Evolutionary conservation across 2,797 vertebrate genomes (phyloP).

Genomic region (Peromyscus melanophrys): DNA sequence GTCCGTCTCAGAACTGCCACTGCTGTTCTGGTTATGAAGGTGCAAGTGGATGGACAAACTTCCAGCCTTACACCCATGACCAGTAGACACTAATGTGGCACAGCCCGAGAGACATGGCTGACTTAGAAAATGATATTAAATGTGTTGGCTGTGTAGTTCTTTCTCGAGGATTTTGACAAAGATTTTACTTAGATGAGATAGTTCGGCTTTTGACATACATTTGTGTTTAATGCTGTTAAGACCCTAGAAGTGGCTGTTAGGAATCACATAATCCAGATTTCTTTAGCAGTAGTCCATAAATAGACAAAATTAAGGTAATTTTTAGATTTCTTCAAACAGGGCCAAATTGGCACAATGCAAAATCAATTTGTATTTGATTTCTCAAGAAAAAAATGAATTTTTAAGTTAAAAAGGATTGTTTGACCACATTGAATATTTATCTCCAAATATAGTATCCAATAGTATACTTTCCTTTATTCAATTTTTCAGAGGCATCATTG

Average conservation of each 20-base stretch:
- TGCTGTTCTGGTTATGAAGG: background rate
- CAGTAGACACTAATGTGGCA: too few species aligned
- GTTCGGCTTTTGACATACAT: background rate
- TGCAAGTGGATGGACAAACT: background rate
- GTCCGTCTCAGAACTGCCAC: background rate
- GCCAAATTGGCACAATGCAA: constrained; percentile 29
- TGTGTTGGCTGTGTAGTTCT: background rate
- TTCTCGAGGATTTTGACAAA: background rate
- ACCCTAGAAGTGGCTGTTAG: background rate
- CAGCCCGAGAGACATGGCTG: background rate
- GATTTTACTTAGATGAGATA: background rate
- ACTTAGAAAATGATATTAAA: background rate
- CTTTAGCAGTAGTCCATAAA: constrained; percentile 38
- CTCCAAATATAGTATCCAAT: background rate
- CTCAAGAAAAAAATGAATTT: constrained; percentile 41
- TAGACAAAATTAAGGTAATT: constrained; percentile 55
- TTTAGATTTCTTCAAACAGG: constrained; percentile 52
- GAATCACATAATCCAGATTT: constrained; percentile 10
- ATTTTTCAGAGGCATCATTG: background rate
- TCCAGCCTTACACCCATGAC: background rate
- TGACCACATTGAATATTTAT: background rate
- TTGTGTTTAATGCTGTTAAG: constrained; percentile 44
- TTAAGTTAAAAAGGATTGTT: constrained; percentile 27
- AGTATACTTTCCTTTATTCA: background rate
- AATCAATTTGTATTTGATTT: constrained; percentile 55